Evolutionary conservation across 2,888 invertebrate genomes (phyloP).

Genomic region (Drosophila rubida): DNA sequence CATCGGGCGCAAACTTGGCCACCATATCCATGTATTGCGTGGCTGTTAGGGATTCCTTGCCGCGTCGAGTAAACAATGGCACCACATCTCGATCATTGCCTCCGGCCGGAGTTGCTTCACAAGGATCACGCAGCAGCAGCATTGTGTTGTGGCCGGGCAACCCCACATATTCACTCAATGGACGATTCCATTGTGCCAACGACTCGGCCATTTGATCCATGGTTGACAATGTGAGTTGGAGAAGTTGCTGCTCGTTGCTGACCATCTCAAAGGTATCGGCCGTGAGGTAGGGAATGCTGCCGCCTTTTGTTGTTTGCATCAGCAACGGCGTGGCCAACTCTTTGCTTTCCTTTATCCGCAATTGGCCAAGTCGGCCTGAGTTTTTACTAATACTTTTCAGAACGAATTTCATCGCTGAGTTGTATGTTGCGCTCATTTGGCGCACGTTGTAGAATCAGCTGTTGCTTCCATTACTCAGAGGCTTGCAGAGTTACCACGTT

Average conservation of each 20-base stretch:
- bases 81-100: conserved; percentile 90
- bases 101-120: conserved; percentile 88
- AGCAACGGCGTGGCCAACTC: conserved; percentile 90
- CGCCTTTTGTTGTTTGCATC: conserved; percentile 91
- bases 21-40: conserved; percentile 91
- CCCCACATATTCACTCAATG: conserved; percentile 89
- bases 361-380: conserved; percentile 89
- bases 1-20: conserved; percentile 91
- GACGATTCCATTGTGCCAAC: conserved; percentile 88
- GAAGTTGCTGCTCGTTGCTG: conserved; percentile 86
- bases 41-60: conserved; percentile 89
- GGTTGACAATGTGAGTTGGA: conserved; percentile 90
- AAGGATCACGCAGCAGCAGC: conserved; percentile 87
- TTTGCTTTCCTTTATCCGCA: conserved; percentile 84
- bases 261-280: conserved; percentile 89
- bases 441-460: conserved; percentile 43
- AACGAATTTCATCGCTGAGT: conserved; percentile 89
- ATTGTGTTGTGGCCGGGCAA: conserved; percentile 86
- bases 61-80: conserved; percentile 92
- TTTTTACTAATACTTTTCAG: conserved; percentile 87
- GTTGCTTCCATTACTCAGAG: neutral
- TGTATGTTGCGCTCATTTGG: conserved; percentile 2
- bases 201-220: conserved; percentile 89
- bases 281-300: conserved; percentile 93
- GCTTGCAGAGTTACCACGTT: neutral